Conservation (phyloP, 1,140 invertebrate species). For the Bombus picipes region DNA sequence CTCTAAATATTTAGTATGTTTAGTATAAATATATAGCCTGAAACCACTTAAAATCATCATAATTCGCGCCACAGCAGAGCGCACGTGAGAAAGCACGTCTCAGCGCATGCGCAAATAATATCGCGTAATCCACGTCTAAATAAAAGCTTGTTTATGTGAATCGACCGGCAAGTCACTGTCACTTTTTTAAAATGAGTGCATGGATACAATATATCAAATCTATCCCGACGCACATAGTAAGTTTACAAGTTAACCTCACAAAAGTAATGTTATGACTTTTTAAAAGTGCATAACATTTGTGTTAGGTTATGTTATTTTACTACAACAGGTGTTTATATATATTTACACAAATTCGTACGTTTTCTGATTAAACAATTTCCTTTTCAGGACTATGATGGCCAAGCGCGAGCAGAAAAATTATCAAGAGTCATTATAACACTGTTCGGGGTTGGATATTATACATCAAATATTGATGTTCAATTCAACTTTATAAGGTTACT, state of each 20-base stretch:
- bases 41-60: slow-evolving; percentile 9
- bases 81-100: not conserved
- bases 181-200: slow-evolving; percentile 66
- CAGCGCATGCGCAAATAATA: slow-evolving; percentile 17
- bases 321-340: not conserved
- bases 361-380: not conserved
- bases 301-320: slow-evolving; percentile 41
- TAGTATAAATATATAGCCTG: too few relatives aligned
- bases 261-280: too few relatives aligned
- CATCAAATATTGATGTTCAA: not conserved
- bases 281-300: not conserved
- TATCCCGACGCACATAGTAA: slow-evolving; percentile 86
- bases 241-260: not conserved
- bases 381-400: slow-evolving; percentile 94
- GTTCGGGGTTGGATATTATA: slow-evolving; percentile 87
- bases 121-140: not conserved
- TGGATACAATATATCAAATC: slow-evolving; percentile 78
- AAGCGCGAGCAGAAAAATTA: slow-evolving; percentile 93
- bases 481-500: not conserved
- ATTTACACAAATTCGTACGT: not conserved
- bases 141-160: not conserved
- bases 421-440: slow-evolving; percentile 94
- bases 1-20: not conserved
- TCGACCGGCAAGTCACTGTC: slow-evolving; percentile 2
- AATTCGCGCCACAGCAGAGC: slow-evolving; percentile 31